Base-by-base conservation (phyloP, 2,797 vertebrate species). In the Aldrovandia affinis region DNA sequence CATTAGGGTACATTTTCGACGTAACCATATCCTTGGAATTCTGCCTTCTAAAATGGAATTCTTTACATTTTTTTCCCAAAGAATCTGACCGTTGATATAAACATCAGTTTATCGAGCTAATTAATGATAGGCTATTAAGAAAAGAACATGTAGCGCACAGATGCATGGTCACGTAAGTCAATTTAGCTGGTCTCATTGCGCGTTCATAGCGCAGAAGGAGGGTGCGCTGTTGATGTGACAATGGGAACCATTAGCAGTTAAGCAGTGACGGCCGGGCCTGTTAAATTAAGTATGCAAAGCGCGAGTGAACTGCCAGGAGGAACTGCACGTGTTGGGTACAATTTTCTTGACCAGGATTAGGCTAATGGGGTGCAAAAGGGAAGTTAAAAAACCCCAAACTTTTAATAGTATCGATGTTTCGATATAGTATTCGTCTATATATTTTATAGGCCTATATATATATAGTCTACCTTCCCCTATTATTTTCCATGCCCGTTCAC, bases 401-500 rank as follows among this genome's bases (percentile, higher is more conserved):
- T 28, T 33, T 65, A 65, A 65, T 65, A 7, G 25, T 65, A 33
- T 9, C 28, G 12, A 3, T 65, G 68, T 68, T 68, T 33, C 81
- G 52, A n/a, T n/a, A n/a, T n/a, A n/a, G n/a, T n/a, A n/a, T n/a
- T n/a, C n/a, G n/a, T n/a, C n/a, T n/a, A n/a, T n/a, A n/a, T n/a
- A n/a, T n/a, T n/a, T n/a, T n/a, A n/a, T n/a, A n/a, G n/a, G n/a
- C n/a, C n/a, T n/a, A n/a, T n/a, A 50, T 50, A 50, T 50, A 50
- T 6, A 33, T 73, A 8, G 33, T 33, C 20, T 39, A 77, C 47
- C 10, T 12, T n/a, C 73, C 39, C 42, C 7, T 77, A 77, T 52
- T 57, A 33, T 86, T 86, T 87, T 89, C 90, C 87, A 87, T 89
- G 88, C 82, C 81, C 80, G 81, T 90, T 91, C 85, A 89, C 88